Percentiles rank a stretch among this genome's conserved stretches.
These are phyloP conservation scores for Psilanteris sp. DNA, from an alignment of 1,140 invertebrate species.

Conservation along the genomic window DNA sequence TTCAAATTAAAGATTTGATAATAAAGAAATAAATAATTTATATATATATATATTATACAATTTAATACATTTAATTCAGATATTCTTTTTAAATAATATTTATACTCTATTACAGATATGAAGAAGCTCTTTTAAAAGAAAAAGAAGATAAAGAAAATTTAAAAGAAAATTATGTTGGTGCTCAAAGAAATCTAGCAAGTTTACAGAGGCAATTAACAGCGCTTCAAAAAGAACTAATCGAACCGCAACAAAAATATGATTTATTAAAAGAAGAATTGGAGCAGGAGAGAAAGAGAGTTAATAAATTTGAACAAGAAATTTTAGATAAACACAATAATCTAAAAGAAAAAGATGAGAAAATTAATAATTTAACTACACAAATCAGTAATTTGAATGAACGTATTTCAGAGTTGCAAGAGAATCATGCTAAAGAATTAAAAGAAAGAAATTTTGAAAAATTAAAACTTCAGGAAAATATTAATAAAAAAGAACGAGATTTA, in stretches of 20 bases:
- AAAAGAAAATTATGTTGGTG: conserved; percentile 68
- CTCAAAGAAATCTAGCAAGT: conserved; percentile 64
- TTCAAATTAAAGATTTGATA: no score
- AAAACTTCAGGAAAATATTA: conserved; percentile 64
- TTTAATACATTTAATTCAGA: no score
- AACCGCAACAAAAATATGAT: conserved; percentile 72
- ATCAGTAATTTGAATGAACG: conserved; percentile 66
- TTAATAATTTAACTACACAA: conserved; percentile 67
- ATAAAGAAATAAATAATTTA: background rate
- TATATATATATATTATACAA: no score
- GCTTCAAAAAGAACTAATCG: conserved; percentile 70
- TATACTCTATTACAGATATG: conserved; percentile 46
- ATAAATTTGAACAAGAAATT: conserved; percentile 67
- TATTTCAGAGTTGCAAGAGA: conserved; percentile 69
- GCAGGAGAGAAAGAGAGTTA: conserved; percentile 64
- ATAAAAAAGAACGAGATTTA: conserved; percentile 69
- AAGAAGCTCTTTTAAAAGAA: conserved; percentile 66
- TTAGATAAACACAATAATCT: conserved; percentile 63
- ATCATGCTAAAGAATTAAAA: conserved; percentile 62
- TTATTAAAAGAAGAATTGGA: conserved; percentile 71
- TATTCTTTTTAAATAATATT: no score
- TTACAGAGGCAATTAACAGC: conserved; percentile 66
- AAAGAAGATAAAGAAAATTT: conserved; percentile 70
- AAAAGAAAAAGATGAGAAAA: conserved; percentile 67
- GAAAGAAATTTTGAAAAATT: conserved; percentile 68